Evolutionary conservation across 2,113 vertebrate species (phyloP), one percentile per base, ranked within the genome.

Genomic region (Candoia aspera): DNA sequence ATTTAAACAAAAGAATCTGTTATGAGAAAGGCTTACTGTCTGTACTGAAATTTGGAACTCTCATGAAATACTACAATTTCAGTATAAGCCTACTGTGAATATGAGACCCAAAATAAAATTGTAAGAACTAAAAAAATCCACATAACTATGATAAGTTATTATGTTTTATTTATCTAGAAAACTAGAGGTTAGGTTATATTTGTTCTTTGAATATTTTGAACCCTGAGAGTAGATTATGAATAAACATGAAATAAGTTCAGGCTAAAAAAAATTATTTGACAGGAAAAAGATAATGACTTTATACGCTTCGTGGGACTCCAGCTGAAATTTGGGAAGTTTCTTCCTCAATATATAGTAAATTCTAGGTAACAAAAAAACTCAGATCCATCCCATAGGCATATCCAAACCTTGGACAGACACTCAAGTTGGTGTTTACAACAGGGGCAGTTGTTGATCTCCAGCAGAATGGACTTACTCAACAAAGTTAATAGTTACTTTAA

Each of bases 391-490:
- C 33, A 37, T 0, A 24, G 46, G 19, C 1, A 21, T 19, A 60
- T 17, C 29, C n/a, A 13, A 84, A 15, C 60, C 49, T 55, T 84
- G 53, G 88, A 13, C 84, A 57, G 90, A 64, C 5, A 46, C 62
- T 23, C 37, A 8, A 60, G 9, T 33, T 55, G 57, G 23, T 83
- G 8, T 84, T 91, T 57, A 55, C 15, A 84, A 85, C 46, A 79
- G 2, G 46, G 93, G 17, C 23, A 26, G 54, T 62, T 90, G 62
- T 92, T 15, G 2, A 90, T 87, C 42, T 46, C 84, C n/a, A 95
- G 62, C 64, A 62, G 59, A 87, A 17, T 13, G 2, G n/a, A 13
- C 0, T 58, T 0, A 0, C 91, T 92, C 33, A 86, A 54, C 92
- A 60, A 49, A 90, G 15, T 68, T 33, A 57, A 1, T 21, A 59